Percentiles rank a stretch among this genome's conserved stretches.
These are phyloP conservation scores for Sarcophaga variegata DNA, from an alignment of 2,888 invertebrate genomes.

Conservation along the genomic window DNA sequence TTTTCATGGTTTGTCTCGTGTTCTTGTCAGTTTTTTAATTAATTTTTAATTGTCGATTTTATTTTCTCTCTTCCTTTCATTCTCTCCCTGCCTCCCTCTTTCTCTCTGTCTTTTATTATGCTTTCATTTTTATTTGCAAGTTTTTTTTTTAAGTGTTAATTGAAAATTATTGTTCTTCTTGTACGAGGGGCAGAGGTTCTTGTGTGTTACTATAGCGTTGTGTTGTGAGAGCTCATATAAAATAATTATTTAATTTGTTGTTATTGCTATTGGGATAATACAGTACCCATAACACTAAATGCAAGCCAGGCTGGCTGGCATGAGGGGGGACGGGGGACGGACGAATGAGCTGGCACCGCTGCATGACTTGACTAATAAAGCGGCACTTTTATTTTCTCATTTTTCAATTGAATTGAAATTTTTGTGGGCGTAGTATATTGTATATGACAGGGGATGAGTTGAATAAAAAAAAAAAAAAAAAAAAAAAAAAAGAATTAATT, in stretches of 20 bases:
- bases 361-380: background rate
- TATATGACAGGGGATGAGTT: too few relatives aligned
- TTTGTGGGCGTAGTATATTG: too few relatives aligned
- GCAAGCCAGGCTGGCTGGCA: background rate
- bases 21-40: slow-evolving; percentile 52
- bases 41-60: slow-evolving; percentile 58
- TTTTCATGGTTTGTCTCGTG: background rate
- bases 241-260: slow-evolving; percentile 38
- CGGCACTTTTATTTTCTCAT: background rate
- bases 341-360: background rate
- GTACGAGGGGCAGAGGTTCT: slow-evolving; percentile 9
- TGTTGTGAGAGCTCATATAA: background rate
- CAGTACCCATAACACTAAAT: background rate
- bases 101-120: slow-evolving; percentile 25
- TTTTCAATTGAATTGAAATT: background rate
- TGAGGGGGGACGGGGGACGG: too few relatives aligned
- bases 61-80: background rate
- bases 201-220: slow-evolving; percentile 8
- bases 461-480: too few relatives aligned
- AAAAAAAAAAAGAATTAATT: too few relatives aligned
- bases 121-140: slow-evolving; percentile 3
- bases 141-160: slow-evolving; percentile 49
- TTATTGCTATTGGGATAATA: background rate
- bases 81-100: background rate
- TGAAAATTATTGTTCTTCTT: slow-evolving; percentile 66